phyloP scores from a whole-genome alignment of 2,797 vertebrate genomes.

The Mormyrops boulengeri region DNA sequence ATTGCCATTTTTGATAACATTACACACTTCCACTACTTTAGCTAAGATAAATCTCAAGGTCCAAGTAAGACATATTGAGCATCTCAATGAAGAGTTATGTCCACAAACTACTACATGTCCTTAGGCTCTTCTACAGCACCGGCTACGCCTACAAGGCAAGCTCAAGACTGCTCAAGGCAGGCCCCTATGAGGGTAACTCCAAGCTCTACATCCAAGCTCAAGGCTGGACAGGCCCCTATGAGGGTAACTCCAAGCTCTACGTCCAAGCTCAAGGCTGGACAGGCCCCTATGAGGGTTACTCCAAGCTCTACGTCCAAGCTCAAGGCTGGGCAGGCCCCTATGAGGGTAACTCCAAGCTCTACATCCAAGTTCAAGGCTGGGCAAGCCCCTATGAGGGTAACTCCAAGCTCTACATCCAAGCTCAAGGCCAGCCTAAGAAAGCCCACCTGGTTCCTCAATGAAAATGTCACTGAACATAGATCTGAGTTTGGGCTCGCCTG shows the following conservation, averaged over 20 bases:
- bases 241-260: background rate
- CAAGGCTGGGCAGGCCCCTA: background rate
- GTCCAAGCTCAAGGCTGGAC: no score
- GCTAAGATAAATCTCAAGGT: background rate
- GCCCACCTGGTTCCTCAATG: slow-evolving; percentile 25
- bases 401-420: background rate
- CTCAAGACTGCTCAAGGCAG: background rate
- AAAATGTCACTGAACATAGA: slow-evolving; percentile 25
- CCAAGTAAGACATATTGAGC: background rate
- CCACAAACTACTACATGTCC: background rate
- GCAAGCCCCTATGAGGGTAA: background rate
- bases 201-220: background rate
- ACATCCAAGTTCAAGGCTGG: background rate
- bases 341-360: background rate
- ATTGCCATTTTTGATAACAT: background rate
- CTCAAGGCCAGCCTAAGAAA: background rate
- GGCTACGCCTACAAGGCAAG: background rate
- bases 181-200: background rate
- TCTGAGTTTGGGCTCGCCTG: slow-evolving; percentile 35
- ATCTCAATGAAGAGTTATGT: background rate
- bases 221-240: background rate
- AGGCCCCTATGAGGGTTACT: background rate
- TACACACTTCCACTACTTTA: background rate
- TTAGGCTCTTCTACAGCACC: background rate
- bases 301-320: background rate